These are phyloP conservation scores for Griposia aprilina DNA, from an alignment of 2,888 invertebrate genomes.

Conservation along the genomic window DNA sequence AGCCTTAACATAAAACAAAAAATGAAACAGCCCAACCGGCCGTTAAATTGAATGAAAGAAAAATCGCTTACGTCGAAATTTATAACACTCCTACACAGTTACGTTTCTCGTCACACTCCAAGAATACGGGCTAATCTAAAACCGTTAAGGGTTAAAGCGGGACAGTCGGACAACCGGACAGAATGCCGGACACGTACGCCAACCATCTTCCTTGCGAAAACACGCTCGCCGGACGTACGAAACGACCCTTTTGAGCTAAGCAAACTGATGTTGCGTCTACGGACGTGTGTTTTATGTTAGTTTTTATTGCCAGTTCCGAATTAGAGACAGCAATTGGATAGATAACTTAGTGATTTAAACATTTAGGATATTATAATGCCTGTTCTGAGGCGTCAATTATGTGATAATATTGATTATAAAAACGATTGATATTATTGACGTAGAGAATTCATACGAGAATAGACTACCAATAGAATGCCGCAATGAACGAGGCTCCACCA, in stretches of 20 bases:
- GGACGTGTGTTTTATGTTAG: slow-evolving; percentile 58
- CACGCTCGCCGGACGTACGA: slow-evolving; percentile 72
- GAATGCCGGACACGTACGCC: slow-evolving; percentile 77
- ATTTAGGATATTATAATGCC: background rate
- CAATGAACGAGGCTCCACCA: background rate
- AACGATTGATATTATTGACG: too few relatives aligned
- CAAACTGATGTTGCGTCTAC: slow-evolving; percentile 70
- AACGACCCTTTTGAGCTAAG: slow-evolving; percentile 72
- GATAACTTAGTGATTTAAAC: slow-evolving; percentile 32
- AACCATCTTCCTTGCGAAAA: slow-evolving; percentile 77
- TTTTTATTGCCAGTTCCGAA: slow-evolving; percentile 53
- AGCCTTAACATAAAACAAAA: slow-evolving; percentile 50
- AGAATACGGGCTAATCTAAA: slow-evolving; percentile 75
- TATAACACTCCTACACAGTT: slow-evolving; percentile 65
- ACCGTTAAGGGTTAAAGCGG: slow-evolving; percentile 67
- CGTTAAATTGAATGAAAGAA: slow-evolving; percentile 65
- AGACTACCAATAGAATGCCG: background rate
- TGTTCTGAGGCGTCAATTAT: background rate
- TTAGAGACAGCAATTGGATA: slow-evolving; percentile 40
- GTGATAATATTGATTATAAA: too few relatives aligned
- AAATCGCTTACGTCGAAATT: slow-evolving; percentile 62
- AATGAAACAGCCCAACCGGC: slow-evolving; percentile 49
- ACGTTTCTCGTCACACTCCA: slow-evolving; percentile 71
- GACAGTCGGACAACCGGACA: slow-evolving; percentile 36
- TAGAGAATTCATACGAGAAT: too few relatives aligned